Evolutionary conservation across 2,797 vertebrate genomes (phyloP).

Genomic region (Helicolenus hilgendorfi): DNA sequence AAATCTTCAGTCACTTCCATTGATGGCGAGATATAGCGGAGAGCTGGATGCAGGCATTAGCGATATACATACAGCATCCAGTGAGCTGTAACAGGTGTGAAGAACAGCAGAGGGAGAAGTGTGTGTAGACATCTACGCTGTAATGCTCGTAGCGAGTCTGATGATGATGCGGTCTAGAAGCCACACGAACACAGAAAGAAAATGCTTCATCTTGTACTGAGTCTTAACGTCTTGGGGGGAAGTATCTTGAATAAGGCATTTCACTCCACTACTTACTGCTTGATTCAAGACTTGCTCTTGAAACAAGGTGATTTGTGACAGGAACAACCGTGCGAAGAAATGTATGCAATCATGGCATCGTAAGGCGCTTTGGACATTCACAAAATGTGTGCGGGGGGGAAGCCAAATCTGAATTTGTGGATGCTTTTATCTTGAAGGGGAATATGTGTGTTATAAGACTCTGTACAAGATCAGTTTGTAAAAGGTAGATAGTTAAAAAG

Average conservation of each 20-base stretch:
- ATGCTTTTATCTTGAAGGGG: constrained; percentile 33
- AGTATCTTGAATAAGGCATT: constrained; percentile 82
- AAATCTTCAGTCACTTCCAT: constrained; percentile 89
- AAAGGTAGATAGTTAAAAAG: constrained; percentile 8
- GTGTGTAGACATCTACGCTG: background rate
- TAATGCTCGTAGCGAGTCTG: background rate
- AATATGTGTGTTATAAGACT: constrained; percentile 44
- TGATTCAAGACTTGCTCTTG: constrained; percentile 51
- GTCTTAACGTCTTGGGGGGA: constrained; percentile 24
- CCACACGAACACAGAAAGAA: constrained; percentile 3
- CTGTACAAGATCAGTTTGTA: constrained; percentile 62
- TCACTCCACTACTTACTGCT: constrained; percentile 57
- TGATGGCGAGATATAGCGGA: constrained; percentile 90
- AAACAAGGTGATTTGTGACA: constrained; percentile 49
- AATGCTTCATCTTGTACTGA: constrained; percentile 53
- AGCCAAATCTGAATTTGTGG: constrained; percentile 47
- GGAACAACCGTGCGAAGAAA: constrained; percentile 61
- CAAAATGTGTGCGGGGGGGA: constrained; percentile 27
- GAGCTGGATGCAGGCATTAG: constrained; percentile 80
- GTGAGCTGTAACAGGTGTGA: constrained; percentile 49
- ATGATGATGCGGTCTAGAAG: background rate
- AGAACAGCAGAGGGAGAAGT: constrained; percentile 20
- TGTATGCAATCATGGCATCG: constrained; percentile 62
- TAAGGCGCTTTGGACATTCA: constrained; percentile 87
- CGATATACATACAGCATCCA: constrained; percentile 32